phyloP scores from a whole-genome alignment of 2,797 vertebrate species.

The Columba guinea region DNA sequence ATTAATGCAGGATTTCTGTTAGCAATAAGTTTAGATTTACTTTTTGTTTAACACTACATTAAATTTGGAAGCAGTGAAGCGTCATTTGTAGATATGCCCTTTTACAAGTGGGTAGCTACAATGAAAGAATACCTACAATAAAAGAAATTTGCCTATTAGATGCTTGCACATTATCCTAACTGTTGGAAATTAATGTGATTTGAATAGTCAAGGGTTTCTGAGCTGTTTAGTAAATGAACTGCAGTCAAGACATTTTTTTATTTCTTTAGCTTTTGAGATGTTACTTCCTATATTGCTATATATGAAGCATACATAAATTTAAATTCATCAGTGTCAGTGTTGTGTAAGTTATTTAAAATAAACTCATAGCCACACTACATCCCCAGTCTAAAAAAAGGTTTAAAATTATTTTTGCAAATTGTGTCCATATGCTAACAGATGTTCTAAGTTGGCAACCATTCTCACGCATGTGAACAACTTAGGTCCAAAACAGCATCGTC shows the following conservation, averaged over 20 bases:
- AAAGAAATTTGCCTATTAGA: neutral
- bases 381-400: neutral
- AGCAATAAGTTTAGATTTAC: neutral
- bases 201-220: neutral
- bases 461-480: neutral
- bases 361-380: neutral
- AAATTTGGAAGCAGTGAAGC: neutral
- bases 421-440: fast-evolving
- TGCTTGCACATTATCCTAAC: neutral
- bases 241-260: neutral
- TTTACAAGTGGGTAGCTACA: neutral
- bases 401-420: neutral
- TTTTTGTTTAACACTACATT: neutral
- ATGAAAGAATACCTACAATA: neutral
- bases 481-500: neutral
- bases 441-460: neutral
- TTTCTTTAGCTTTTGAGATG: neutral
- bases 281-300: neutral
- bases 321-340: neutral
- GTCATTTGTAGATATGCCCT: neutral
- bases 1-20: neutral
- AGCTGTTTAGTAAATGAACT: neutral
- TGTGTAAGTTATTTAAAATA: neutral
- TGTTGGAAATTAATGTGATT: neutral
- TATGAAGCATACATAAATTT: neutral